These are phyloP conservation scores for Platichthys flesus DNA, from an alignment of 2,113 vertebrate genomes.

Conservation along the genomic window DNA sequence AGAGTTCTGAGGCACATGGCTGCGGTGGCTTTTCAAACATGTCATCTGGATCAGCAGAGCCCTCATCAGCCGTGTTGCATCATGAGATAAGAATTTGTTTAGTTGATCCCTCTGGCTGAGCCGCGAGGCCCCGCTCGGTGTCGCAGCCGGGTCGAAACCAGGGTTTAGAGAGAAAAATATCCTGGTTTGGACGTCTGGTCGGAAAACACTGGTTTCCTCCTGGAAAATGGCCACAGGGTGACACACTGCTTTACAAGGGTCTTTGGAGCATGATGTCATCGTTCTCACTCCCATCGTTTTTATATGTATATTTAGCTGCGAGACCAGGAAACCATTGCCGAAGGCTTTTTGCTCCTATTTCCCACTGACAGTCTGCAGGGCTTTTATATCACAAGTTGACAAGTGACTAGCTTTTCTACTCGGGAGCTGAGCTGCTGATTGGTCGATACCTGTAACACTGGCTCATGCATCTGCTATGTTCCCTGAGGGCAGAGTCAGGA, in stretches of 20 bases:
- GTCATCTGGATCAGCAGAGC: slow-evolving; percentile 40
- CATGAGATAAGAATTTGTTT: slow-evolving; percentile 65
- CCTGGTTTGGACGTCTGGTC: slow-evolving; percentile 71
- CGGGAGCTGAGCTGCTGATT: neutral
- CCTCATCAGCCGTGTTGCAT: slow-evolving; percentile 61
- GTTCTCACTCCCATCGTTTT: slow-evolving; percentile 60
- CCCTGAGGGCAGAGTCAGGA: neutral
- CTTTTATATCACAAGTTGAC: slow-evolving; percentile 39
- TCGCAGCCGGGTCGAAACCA: slow-evolving; percentile 40
- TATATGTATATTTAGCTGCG: slow-evolving; percentile 35
- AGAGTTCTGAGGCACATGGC: neutral
- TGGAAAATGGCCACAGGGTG: slow-evolving; percentile 78
- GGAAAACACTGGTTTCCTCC: slow-evolving; percentile 80
- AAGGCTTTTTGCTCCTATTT: slow-evolving; percentile 36
- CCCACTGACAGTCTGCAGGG: slow-evolving; percentile 1
- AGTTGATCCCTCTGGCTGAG: slow-evolving; percentile 55
- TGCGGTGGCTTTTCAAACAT: slow-evolving; percentile 23
- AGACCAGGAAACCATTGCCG: slow-evolving; percentile 37
- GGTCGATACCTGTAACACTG: neutral
- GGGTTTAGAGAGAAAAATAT: slow-evolving; percentile 68
- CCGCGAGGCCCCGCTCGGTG: slow-evolving; percentile 36
- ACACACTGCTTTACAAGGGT: slow-evolving; percentile 79
- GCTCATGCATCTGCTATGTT: slow-evolving; percentile 2
- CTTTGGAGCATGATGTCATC: slow-evolving; percentile 76
- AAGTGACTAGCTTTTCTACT: slow-evolving; percentile 20